These are phyloP conservation scores for Paedocypris sp. DNA, from an alignment of 2,113 vertebrate genomes.

Conservation along the genomic window DNA sequence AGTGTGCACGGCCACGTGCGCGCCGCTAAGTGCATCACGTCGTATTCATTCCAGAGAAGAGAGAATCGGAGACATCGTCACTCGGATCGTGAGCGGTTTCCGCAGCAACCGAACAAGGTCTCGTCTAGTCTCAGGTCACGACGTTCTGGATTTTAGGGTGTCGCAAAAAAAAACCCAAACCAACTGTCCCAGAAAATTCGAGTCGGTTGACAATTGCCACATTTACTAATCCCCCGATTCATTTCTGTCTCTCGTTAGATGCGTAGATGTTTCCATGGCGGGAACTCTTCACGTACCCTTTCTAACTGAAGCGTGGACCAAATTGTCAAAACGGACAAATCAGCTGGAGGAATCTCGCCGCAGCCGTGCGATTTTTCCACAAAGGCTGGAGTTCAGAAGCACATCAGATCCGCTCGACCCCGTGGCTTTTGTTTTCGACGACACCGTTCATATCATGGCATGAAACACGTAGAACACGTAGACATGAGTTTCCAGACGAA, in stretches of 20 bases:
- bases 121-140: conserved; percentile 24
- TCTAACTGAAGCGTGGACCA: conserved; percentile 21
- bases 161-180: not conserved
- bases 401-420: conserved; percentile 4
- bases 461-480: conserved; percentile 2
- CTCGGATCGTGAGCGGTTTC: conserved; percentile 2
- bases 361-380: too few species aligned
- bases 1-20: not conserved
- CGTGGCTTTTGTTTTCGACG: not conserved
- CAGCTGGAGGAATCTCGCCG: not conserved
- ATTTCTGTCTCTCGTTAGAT: not conserved
- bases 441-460: conserved; percentile 2
- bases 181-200: conserved; percentile 11
- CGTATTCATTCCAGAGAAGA: conserved; percentile 14
- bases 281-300: not conserved
- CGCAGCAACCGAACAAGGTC: not conserved
- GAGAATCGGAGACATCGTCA: not conserved
- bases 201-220: not conserved
- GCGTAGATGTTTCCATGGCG: not conserved
- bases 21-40: not conserved
- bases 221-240: not conserved
- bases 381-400: not conserved
- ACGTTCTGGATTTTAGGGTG: conserved; percentile 5
- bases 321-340: conserved; percentile 5
- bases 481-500: not conserved